Conservation (phyloP, 2,113 vertebrate genomes). For the Rutilus rutilus region DNA sequence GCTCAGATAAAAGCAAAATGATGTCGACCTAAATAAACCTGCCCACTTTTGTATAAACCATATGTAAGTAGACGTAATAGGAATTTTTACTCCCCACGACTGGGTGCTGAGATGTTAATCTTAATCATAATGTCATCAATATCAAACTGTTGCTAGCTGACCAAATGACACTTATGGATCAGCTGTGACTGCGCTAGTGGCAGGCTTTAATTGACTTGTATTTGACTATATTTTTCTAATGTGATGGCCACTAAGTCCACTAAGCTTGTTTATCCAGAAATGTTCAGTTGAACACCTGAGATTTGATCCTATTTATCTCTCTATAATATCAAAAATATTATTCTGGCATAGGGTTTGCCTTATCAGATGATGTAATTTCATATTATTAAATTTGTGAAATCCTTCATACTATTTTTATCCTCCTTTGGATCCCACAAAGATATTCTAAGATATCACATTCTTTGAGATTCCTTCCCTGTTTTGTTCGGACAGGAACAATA, state of each 20-base stretch:
- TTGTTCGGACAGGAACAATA: constrained; percentile 4
- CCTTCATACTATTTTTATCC: not conserved
- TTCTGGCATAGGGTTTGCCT: not conserved
- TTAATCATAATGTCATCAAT: not conserved
- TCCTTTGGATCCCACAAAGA: constrained; percentile 2
- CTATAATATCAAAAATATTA: not conserved
- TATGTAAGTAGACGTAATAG: not conserved
- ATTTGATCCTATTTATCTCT: not conserved
- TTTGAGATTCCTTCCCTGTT: constrained; percentile 20
- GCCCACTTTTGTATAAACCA: not conserved
- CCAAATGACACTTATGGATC: not conserved
- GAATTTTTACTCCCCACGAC: too few relatives aligned
- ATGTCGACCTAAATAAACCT: not conserved
- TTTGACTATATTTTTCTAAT: not conserved
- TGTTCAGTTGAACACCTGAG: not conserved
- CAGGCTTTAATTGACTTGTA: not conserved
- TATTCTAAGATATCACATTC: constrained; percentile 18
- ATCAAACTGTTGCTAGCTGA: not conserved
- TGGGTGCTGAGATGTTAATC: too few relatives aligned
- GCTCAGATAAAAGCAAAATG: not conserved
- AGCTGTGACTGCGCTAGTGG: not conserved
- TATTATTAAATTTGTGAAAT: not conserved
- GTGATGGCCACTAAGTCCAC: not conserved
- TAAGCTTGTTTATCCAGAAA: not conserved
- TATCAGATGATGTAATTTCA: not conserved